Base-by-base conservation (phyloP, 2,797 vertebrate genomes). In the Pipistrellus pygmaeus region DNA sequence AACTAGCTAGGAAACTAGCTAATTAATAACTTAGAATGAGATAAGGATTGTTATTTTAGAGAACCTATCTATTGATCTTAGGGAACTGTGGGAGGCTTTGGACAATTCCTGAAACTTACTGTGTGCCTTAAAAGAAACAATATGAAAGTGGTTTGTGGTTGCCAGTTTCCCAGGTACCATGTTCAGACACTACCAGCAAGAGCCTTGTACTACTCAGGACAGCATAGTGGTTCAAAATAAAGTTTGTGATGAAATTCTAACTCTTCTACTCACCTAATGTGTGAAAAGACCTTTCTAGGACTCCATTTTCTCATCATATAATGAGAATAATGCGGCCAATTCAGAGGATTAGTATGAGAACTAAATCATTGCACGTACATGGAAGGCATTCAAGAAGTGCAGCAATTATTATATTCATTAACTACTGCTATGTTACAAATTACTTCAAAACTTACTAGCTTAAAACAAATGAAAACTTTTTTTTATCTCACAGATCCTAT, bases 391-490 rank as follows among this genome's bases (percentile, higher is more conserved):
- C 48, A 84, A 62, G 18, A 83, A 83, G 23, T 77, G 0, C n/a
- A 55, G 21, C 20, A 5, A 81, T 64, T 14, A 69, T 32, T 66
- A 4, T 23, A 21, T 60, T 69, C 44, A 3, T 4, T 75, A 77
- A 35, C 46, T 64, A 46, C 27, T 71, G 15, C 64, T 95, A 20
- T 18, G 20, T 69, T 75, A 75, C 21, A 69, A 92, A 86, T 27
- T 76, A 80, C 32, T 75, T 88, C 57, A 55, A 77, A 62, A 72
- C 13, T 32, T 77, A 77, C 13, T 73, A 46, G 51, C 57, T 84
- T 51, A 80, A 95, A 94, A 84, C 57, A 90, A 90, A 89, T 4
- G 75, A 64, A 76, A 48, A 64, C 13, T 71, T 27, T 81, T 81
- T 27, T 81, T 57, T 44, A 82, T 53, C 25, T 88, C 44, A 84